These are phyloP conservation scores for Microplitis manilae DNA, from an alignment of 2,888 invertebrate genomes.

Conservation along the genomic window DNA sequence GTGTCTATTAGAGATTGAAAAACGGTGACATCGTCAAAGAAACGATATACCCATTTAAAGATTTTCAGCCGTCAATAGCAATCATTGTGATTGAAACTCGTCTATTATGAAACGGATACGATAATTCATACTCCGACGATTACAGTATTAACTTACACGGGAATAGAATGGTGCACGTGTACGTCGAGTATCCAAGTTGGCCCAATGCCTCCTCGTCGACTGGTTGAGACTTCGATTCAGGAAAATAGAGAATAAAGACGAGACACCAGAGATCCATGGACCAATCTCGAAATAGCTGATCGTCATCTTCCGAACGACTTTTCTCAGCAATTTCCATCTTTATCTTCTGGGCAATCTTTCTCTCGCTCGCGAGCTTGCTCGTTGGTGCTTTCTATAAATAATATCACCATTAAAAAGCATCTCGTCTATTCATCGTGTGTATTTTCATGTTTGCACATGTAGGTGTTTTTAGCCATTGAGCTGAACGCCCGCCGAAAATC, in stretches of 20 bases:
- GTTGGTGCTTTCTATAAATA: constrained; percentile 50
- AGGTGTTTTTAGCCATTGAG: constrained; percentile 32
- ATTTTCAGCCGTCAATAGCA: background rate
- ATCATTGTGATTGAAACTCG: background rate
- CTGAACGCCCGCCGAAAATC: constrained; percentile 25
- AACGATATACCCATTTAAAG: background rate
- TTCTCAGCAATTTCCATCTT: constrained; percentile 45
- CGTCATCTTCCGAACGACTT: constrained; percentile 55
- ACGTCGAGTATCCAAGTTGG: background rate
- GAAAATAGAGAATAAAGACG: constrained; percentile 17
- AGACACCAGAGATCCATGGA: constrained; percentile 27
- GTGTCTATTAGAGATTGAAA: background rate
- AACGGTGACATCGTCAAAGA: background rate
- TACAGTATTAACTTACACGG: background rate
- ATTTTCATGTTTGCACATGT: constrained; percentile 17
- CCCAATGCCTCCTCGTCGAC: constrained; percentile 4
- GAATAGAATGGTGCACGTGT: background rate
- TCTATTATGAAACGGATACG: background rate
- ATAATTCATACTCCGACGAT: background rate
- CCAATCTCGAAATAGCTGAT: constrained; percentile 60
- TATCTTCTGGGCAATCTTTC: background rate
- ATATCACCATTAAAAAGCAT: constrained; percentile 51
- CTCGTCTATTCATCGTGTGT: constrained; percentile 3
- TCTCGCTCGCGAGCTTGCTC: background rate
- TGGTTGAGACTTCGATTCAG: constrained; percentile 1